Conservation (phyloP, 2,113 vertebrate species). For the Notiomystis cincta region DNA sequence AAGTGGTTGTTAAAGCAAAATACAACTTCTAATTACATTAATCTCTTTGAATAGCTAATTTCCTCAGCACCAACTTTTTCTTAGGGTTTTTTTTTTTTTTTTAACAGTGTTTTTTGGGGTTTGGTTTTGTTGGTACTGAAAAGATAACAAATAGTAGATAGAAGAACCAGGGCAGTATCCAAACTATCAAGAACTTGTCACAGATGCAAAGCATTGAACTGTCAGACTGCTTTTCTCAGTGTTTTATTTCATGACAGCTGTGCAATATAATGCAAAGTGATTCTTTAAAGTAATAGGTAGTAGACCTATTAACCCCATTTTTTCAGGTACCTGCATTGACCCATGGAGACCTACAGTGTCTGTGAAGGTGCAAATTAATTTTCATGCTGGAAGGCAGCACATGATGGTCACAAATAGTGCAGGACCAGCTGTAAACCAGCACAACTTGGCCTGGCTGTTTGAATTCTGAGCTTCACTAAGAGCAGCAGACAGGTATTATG, state of each 20-base stretch:
- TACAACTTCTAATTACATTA: constrained; percentile 14
- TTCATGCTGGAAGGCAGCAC: neutral
- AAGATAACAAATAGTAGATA: neutral
- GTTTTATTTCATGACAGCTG: neutral
- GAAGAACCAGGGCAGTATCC: neutral
- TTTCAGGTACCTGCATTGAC: neutral
- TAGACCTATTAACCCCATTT: neutral
- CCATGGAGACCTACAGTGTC: neutral
- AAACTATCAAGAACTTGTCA: neutral
- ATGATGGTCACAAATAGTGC: neutral
- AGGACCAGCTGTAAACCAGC: neutral
- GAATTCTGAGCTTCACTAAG: neutral
- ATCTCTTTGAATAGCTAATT: neutral
- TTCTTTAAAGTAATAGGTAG: neutral
- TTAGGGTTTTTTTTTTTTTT: neutral
- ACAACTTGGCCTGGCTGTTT: neutral
- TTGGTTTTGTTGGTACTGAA: neutral
- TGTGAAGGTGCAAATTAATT: neutral
- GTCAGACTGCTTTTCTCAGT: neutral
- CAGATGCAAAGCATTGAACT: neutral
- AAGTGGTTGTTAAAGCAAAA: constrained; percentile 29
- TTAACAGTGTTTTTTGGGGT: neutral
- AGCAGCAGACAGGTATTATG: neutral
- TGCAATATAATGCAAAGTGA: neutral
- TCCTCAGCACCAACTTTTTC: neutral